A percentile compares a stretch with the other conserved stretches of the same genome.
phyloP scores from a whole-genome alignment of 2,113 vertebrate genomes.

The Polypterus senegalus region DNA sequence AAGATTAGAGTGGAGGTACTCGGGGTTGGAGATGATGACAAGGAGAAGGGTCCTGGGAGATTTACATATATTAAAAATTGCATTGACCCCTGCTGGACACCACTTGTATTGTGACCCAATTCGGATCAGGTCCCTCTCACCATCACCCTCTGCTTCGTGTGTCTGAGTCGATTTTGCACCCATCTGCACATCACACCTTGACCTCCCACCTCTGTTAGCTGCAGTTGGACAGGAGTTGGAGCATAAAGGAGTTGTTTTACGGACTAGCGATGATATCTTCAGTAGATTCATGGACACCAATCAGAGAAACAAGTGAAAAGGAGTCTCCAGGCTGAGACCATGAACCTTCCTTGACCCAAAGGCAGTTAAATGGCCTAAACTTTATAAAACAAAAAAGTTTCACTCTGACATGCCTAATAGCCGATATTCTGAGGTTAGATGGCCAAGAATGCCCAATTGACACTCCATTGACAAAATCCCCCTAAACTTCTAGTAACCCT shows the following conservation, averaged over 20 bases:
- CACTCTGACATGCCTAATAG: not conserved
- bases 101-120: not conserved
- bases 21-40: too few relatives aligned
- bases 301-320: slow-evolving; percentile 14
- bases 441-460: too few relatives aligned
- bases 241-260: not conserved
- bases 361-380: not conserved
- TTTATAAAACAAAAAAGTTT: not conserved
- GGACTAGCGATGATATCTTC: not conserved
- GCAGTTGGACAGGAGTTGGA: not conserved
- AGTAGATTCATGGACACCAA: slow-evolving; percentile 8
- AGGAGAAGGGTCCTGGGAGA: too few relatives aligned
- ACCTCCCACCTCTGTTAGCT: too few relatives aligned
- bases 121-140: not conserved
- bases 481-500: too few relatives aligned
- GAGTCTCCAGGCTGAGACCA: slow-evolving; percentile 8
- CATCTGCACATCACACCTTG: not conserved
- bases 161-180: not conserved
- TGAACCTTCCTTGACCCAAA: slow-evolving; percentile 10
- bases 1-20: too few relatives aligned
- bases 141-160: not conserved
- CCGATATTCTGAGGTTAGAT: not conserved
- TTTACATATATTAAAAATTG: too few relatives aligned
- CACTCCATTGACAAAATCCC: too few relatives aligned
- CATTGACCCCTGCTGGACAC: not conserved